A percentile compares a stretch with the other conserved stretches of the same genome.
Conservation (phyloP, 2,888 invertebrate genomes). For the Drosophila quinaria region DNA sequence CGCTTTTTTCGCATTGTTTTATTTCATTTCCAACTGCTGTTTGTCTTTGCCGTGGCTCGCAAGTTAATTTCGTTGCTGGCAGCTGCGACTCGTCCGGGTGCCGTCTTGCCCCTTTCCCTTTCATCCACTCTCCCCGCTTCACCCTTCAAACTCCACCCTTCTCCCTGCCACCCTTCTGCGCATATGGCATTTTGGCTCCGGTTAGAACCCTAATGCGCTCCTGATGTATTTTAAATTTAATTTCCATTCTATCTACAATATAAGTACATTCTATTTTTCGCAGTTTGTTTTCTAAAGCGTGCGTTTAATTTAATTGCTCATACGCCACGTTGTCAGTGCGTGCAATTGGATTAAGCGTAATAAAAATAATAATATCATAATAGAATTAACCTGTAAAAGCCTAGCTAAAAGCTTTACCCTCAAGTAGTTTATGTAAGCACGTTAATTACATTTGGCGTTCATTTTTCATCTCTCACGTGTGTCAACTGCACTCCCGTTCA, state of each 20-base stretch:
- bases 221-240: conserved; percentile 43
- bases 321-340: conserved; percentile 50
- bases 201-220: conserved; percentile 32
- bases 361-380: not conserved
- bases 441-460: conserved; percentile 68
- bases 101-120: not conserved
- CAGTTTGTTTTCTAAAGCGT: conserved; percentile 20
- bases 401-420: conserved; percentile 67
- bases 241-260: conserved; percentile 26
- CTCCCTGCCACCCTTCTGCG: not conserved
- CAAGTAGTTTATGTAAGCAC: conserved; percentile 48
- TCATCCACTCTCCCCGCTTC: not conserved
- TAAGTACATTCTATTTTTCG: conserved; percentile 4
- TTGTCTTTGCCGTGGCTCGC: conserved; percentile 71
- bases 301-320: conserved; percentile 62
- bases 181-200: conserved; percentile 9
- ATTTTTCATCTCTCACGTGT: conserved; percentile 42
- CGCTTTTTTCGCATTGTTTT: conserved; percentile 51
- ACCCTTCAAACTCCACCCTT: not conserved
- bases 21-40: conserved; percentile 68
- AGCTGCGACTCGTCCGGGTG: conserved; percentile 30
- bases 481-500: conserved; percentile 40
- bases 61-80: conserved; percentile 72
- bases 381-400: conserved; percentile 26
- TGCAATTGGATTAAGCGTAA: conserved; percentile 63